Conservation (phyloP, 2,888 invertebrate species). For the Tortrix viridana region DNA sequence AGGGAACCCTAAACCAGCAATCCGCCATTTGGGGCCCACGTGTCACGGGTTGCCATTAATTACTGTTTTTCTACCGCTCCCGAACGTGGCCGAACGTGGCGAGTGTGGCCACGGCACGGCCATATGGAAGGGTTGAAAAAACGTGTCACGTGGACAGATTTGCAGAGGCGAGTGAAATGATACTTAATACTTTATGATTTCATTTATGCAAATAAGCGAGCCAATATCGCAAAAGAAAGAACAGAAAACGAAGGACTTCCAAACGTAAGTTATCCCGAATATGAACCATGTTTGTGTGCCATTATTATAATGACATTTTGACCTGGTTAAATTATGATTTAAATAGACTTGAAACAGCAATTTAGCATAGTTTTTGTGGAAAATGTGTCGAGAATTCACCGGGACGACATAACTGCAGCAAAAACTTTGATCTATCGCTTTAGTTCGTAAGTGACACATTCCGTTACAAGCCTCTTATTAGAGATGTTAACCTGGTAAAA, state of each 20-base stretch:
- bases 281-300: too few relatives aligned
- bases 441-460: slow-evolving; percentile 28
- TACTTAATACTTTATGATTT: background rate
- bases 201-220: too few relatives aligned
- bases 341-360: too few relatives aligned
- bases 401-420: slow-evolving; percentile 3
- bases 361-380: too few relatives aligned
- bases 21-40: slow-evolving; percentile 74
- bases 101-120: slow-evolving; percentile 51
- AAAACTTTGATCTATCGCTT: slow-evolving; percentile 29
- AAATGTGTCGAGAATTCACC: too few relatives aligned
- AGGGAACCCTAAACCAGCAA: slow-evolving; percentile 56
- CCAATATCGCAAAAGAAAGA: too few relatives aligned
- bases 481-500: slow-evolving; percentile 28
- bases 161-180: background rate
- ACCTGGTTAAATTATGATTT: too few relatives aligned
- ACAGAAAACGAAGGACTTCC: too few relatives aligned
- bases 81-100: slow-evolving; percentile 46
- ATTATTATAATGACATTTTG: too few relatives aligned
- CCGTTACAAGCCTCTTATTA: slow-evolving; percentile 14
- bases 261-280: too few relatives aligned
- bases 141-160: slow-evolving; percentile 14
- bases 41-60: slow-evolving; percentile 70
- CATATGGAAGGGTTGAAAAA: slow-evolving; percentile 61
- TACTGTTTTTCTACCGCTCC: slow-evolving; percentile 63